A percentile compares a stretch with the other conserved stretches of the same genome.
These are phyloP conservation scores for Sarcophaga carnaria DNA, from an alignment of 2,888 invertebrate genomes.

Conservation along the genomic window DNA sequence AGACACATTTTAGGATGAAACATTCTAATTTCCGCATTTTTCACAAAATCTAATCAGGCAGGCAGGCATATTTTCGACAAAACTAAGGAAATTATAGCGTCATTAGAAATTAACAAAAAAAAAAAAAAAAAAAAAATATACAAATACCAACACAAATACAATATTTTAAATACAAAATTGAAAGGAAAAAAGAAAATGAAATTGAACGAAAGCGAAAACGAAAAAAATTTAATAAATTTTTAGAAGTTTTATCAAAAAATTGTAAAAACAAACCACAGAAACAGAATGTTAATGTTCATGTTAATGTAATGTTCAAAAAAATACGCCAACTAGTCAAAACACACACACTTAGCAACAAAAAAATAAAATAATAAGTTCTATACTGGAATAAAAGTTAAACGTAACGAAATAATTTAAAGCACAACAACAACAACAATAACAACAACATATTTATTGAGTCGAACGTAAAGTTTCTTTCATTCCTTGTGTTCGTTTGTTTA, in stretches of 20 bases:
- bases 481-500: neutral
- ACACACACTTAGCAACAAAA: too few species aligned
- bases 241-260: slow-evolving; percentile 32
- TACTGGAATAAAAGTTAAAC: neutral
- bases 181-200: slow-evolving; percentile 8
- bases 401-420: neutral
- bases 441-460: slow-evolving; percentile 32
- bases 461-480: slow-evolving; percentile 6
- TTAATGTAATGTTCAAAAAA: too few species aligned
- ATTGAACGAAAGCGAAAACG: neutral
- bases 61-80: slow-evolving; percentile 3
- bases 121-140: slow-evolving; percentile 19
- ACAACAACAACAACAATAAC: slow-evolving; percentile 15
- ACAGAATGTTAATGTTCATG: too few species aligned
- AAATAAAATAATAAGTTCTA: too few species aligned
- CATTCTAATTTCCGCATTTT: slow-evolving; percentile 77
- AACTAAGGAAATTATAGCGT: slow-evolving; percentile 54
- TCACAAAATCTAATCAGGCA: slow-evolving; percentile 50
- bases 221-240: slow-evolving; percentile 19
- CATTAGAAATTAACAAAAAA: slow-evolving; percentile 14
- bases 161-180: slow-evolving; percentile 16
- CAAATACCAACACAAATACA: neutral
- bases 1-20: slow-evolving; percentile 68
- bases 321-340: too few species aligned
- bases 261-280: neutral